Conservation (phyloP, 2,888 invertebrate genomes). For the Pomacea canaliculata region DNA sequence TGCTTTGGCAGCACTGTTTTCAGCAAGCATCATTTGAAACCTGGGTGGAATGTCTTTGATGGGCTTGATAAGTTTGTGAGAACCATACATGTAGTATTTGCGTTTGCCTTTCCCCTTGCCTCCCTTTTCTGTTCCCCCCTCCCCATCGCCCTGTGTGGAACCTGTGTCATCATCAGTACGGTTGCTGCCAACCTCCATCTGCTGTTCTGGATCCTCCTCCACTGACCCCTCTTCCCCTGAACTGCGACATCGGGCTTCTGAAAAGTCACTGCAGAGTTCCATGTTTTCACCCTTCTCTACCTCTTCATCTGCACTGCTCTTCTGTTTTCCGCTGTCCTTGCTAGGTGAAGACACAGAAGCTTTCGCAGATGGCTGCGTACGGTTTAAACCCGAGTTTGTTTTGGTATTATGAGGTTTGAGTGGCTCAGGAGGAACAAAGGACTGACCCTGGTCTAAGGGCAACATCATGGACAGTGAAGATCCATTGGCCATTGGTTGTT, state of each 20-base stretch:
- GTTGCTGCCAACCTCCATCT: conserved; percentile 13
- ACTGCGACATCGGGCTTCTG: conserved; percentile 37
- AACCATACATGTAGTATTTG: conserved; percentile 63
- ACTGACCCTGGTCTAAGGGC: conserved; percentile 32
- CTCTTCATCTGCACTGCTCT: conserved; percentile 6
- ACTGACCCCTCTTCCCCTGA: conserved; percentile 21
- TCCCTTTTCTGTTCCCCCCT: conserved; percentile 2
- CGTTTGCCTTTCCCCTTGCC: conserved; percentile 43
- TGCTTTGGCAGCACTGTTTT: conserved; percentile 54
- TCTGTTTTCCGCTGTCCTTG: background rate
- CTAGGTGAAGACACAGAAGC: background rate
- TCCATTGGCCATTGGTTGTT: conserved; percentile 19
- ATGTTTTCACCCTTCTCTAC: conserved; percentile 15
- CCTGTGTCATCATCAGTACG: conserved; percentile 14
- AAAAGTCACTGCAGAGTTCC: conserved; percentile 22
- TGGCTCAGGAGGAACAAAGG: conserved; percentile 3
- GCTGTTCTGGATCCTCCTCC: conserved; percentile 10
- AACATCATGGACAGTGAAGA: conserved; percentile 18
- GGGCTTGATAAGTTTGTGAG: conserved; percentile 60
- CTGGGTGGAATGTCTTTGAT: conserved; percentile 66
- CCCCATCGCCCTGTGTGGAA: conserved; percentile 22
- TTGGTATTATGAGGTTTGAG: background rate
- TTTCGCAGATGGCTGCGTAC: background rate
- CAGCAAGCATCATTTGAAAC: conserved; percentile 56
- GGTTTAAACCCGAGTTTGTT: background rate